These are phyloP conservation scores for Megaceryle alcyon DNA, from an alignment of 2,797 vertebrate species.

Conservation along the genomic window DNA sequence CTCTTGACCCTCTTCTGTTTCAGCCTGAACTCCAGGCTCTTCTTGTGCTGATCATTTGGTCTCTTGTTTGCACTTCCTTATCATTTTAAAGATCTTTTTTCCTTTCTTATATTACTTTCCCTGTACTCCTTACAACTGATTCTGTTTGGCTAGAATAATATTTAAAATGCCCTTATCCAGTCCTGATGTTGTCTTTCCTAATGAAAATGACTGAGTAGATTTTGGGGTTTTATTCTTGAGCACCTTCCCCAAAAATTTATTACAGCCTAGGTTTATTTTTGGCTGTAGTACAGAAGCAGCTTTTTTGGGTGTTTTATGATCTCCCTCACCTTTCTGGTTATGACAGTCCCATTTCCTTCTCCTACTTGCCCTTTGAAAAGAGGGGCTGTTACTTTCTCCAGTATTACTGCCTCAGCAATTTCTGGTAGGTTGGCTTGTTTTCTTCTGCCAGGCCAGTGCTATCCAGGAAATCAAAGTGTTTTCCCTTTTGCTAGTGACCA, in stretches of 20 bases:
- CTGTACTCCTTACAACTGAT: background rate
- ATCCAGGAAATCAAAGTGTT: background rate
- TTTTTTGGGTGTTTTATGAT: background rate
- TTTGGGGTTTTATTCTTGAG: background rate
- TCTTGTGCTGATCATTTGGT: background rate
- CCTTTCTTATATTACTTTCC: background rate
- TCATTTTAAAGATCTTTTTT: background rate
- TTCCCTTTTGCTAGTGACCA: fast-evolving
- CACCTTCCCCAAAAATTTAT: background rate
- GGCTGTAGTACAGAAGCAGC: background rate
- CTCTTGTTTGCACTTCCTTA: background rate
- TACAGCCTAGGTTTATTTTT: background rate
- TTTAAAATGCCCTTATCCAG: background rate
- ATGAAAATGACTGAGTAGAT: background rate
- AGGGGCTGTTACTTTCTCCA: background rate
- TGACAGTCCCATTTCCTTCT: background rate
- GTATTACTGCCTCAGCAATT: background rate
- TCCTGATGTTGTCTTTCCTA: background rate
- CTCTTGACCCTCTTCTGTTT: background rate
- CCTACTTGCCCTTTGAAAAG: background rate
- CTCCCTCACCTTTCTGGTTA: background rate
- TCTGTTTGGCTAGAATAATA: background rate
- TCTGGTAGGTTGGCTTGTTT: background rate
- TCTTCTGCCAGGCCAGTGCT: background rate
- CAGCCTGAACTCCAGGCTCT: background rate